Evolutionary conservation across 2,888 invertebrate genomes (phyloP).

Genomic region (Eurois occulta): DNA sequence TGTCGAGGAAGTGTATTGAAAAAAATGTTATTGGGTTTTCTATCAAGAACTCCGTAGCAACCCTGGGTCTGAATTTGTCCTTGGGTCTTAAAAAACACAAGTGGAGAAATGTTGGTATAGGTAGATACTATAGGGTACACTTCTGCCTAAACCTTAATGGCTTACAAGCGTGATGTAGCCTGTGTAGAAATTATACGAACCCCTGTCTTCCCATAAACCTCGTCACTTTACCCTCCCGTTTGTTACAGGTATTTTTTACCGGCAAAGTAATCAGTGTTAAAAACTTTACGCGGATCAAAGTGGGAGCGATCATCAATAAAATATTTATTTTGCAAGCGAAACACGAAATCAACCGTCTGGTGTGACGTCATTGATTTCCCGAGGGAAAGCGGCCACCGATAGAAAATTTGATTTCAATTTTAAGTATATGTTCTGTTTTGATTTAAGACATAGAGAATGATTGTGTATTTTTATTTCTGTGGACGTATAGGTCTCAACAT

Average conservation of each 20-base stretch:
- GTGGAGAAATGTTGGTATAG: too few species aligned
- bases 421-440: conserved; percentile 72
- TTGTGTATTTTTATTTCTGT: conserved; percentile 27
- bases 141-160: too few species aligned
- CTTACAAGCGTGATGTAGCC: too few species aligned
- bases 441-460: conserved; percentile 65
- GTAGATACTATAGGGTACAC: too few species aligned
- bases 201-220: background rate
- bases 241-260: conserved; percentile 25
- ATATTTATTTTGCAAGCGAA: conserved; percentile 78
- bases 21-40: too few species aligned
- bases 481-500: background rate
- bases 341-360: conserved; percentile 78
- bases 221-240: conserved; percentile 12
- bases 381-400: conserved; percentile 69
- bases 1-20: too few species aligned
- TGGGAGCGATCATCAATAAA: conserved; percentile 78
- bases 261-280: conserved; percentile 74
- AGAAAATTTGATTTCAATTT: conserved; percentile 82
- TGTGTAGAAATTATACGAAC: too few species aligned
- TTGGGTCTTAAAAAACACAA: too few species aligned
- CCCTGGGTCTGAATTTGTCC: too few species aligned
- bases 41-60: too few species aligned
- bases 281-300: conserved; percentile 75
- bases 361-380: conserved; percentile 82